These are phyloP conservation scores for Ips typographus DNA, from an alignment of 1,140 invertebrate species.

Conservation along the genomic window DNA sequence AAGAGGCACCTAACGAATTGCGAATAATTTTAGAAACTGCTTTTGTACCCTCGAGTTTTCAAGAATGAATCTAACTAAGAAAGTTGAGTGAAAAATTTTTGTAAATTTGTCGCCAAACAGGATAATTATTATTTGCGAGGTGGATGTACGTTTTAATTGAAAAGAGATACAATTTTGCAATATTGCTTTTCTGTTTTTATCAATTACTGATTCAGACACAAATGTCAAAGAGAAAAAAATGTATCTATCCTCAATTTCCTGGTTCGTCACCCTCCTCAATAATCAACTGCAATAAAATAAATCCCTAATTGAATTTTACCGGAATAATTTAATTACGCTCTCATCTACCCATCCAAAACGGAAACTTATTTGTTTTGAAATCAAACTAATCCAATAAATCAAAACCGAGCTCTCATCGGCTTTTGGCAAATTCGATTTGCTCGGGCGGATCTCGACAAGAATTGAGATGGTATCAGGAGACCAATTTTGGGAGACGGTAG, in stretches of 20 bases:
- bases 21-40: background rate
- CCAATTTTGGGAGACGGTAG: constrained; percentile 6
- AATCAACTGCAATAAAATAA: background rate
- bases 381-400: constrained; percentile 24
- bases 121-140: too few species aligned
- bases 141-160: too few species aligned
- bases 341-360: background rate
- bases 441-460: constrained; percentile 6
- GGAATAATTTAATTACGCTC: constrained; percentile 10
- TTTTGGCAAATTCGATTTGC: constrained; percentile 18
- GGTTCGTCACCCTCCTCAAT: background rate
- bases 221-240: too few species aligned
- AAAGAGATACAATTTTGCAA: too few species aligned
- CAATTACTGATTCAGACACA: too few species aligned
- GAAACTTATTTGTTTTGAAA: constrained; percentile 22
- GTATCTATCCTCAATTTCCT: too few species aligned
- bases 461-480: constrained; percentile 7
- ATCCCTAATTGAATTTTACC: background rate
- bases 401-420: constrained; percentile 12
- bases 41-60: too few species aligned
- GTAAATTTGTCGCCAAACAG: too few species aligned
- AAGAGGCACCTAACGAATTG: constrained; percentile 5
- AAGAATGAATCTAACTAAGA: too few species aligned
- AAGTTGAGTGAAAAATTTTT: too few species aligned
- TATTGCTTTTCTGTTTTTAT: too few species aligned